These are phyloP conservation scores for Echiichthys vipera DNA, from an alignment of 2,797 vertebrate species.

Conservation along the genomic window DNA sequence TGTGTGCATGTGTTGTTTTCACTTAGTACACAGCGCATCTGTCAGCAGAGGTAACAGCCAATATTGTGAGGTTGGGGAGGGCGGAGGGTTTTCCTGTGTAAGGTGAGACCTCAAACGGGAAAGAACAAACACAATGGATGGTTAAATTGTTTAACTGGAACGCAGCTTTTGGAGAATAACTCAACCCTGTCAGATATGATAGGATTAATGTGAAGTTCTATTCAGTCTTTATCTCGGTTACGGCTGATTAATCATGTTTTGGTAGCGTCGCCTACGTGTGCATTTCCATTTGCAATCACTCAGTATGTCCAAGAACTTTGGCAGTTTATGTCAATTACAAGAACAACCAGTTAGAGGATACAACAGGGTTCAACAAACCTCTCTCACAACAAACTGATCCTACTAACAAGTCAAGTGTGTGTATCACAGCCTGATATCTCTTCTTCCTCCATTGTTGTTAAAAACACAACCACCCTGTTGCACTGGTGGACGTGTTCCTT, in stretches of 20 bases:
- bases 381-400: too few species aligned
- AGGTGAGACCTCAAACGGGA: constrained; percentile 41
- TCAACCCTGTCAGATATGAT: background rate
- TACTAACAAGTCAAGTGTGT: too few species aligned
- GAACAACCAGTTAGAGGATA: background rate
- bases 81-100: constrained; percentile 48
- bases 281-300: background rate
- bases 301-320: background rate
- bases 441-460: too few species aligned
- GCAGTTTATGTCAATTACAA: background rate
- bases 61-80: constrained; percentile 44
- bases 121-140: constrained; percentile 23
- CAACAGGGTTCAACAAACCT: too few species aligned
- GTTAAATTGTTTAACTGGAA: constrained; percentile 12
- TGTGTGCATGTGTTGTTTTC: constrained; percentile 9
- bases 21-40: constrained; percentile 11
- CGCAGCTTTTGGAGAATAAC: background rate
- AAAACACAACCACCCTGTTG: too few species aligned
- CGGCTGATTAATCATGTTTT: background rate
- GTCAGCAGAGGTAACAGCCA: constrained; percentile 56
- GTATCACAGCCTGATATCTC: too few species aligned
- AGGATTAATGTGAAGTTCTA: background rate
- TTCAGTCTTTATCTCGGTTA: background rate
- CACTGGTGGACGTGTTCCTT: too few species aligned
- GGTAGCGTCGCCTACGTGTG: background rate